Conservation (phyloP, 1,140 invertebrate species). For the Pogonognathellus flavescens region DNA sequence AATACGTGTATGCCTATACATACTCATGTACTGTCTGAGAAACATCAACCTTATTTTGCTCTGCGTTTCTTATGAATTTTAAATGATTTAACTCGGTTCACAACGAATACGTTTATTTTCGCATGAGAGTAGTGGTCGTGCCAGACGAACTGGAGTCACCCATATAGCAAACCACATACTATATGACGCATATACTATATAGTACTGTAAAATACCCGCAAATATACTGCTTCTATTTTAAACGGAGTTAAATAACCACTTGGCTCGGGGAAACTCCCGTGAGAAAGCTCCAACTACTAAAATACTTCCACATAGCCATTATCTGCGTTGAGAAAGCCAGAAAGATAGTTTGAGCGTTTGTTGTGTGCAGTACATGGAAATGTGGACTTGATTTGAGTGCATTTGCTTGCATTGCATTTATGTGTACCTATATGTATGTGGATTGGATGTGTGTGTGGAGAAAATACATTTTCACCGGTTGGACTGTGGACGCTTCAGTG, state of each 20-base stretch:
- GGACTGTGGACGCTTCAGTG: not conserved
- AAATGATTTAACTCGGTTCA: conserved; percentile 10
- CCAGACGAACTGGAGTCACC: not conserved
- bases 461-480: not conserved
- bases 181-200: too few relatives aligned
- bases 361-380: not conserved
- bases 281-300: too few relatives aligned
- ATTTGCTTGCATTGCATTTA: not conserved
- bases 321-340: too few relatives aligned
- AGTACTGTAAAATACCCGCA: too few relatives aligned
- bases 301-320: too few relatives aligned
- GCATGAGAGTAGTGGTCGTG: not conserved
- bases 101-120: not conserved
- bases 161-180: not conserved
- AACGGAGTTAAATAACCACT: too few relatives aligned
- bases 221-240: too few relatives aligned
- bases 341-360: not conserved
- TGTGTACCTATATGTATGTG: too few relatives aligned
- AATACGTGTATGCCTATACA: too few relatives aligned
- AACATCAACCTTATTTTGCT: too few relatives aligned
- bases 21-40: too few relatives aligned
- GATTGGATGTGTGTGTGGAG: not conserved
- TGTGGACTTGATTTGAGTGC: not conserved
- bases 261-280: too few relatives aligned
- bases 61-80: conserved; percentile 3